Evolutionary conservation across 2,113 vertebrate species (phyloP).

Genomic region (Plecotus auritus): DNA sequence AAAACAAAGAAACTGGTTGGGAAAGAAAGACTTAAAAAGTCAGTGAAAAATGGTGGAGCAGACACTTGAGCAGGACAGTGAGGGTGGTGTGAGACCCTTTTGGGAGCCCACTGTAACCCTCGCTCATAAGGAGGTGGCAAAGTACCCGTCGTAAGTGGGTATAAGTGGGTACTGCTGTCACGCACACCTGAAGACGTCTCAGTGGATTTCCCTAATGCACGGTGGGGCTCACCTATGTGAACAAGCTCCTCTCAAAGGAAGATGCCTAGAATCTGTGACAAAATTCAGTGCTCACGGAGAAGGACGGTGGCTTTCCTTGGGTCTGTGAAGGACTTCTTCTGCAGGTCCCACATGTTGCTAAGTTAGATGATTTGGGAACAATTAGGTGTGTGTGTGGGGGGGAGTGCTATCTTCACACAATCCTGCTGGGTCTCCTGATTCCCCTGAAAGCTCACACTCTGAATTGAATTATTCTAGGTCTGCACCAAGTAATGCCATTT

Average conservation of each 20-base stretch:
- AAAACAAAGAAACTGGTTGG: neutral
- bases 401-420: neutral
- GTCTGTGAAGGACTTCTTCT: neutral
- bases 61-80: neutral
- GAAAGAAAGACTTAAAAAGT: neutral
- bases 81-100: rapidly evolving
- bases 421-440: neutral
- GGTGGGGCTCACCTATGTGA: rapidly evolving
- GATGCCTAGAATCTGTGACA: neutral
- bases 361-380: neutral
- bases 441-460: neutral
- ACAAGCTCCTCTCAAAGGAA: too few relatives aligned
- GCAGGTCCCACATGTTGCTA: rapidly evolving
- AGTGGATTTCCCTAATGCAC: rapidly evolving
- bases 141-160: too few relatives aligned
- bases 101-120: rapidly evolving
- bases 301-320: rapidly evolving
- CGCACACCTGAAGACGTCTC: rapidly evolving
- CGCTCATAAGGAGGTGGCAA: rapidly evolving
- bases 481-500: neutral
- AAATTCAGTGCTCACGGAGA: too few relatives aligned
- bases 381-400: neutral
- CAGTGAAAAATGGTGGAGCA: neutral
- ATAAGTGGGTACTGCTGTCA: rapidly evolving
- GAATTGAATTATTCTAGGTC: neutral